These are phyloP conservation scores for Pantherophis vulpinus DNA, from an alignment of 2,797 vertebrate species.

Conservation along the genomic window DNA sequence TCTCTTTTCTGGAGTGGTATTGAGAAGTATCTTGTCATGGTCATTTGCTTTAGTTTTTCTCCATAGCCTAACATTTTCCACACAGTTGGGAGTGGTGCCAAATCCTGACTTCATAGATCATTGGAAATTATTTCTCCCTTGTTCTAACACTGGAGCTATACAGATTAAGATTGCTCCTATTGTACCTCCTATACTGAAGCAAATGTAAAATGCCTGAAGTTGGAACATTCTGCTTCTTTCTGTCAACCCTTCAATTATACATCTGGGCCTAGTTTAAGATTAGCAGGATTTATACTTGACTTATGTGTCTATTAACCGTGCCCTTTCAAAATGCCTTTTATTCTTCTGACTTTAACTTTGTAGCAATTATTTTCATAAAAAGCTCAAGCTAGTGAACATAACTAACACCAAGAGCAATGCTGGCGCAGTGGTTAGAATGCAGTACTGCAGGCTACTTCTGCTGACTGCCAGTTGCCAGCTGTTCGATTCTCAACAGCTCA, in stretches of 20 bases:
- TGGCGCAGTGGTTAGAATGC: neutral
- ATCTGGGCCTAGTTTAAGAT: neutral
- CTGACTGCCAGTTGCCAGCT: neutral
- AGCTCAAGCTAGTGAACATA: neutral
- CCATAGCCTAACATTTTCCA: neutral
- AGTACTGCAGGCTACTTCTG: neutral
- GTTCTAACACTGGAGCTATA: neutral
- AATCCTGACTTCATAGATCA: constrained; percentile 8
- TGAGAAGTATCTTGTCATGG: neutral
- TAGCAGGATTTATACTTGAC: neutral
- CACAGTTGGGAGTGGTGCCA: constrained; percentile 3
- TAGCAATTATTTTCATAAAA: neutral
- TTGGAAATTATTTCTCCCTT: constrained; percentile 21
- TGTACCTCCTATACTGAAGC: constrained; percentile 3
- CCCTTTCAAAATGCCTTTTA: neutral
- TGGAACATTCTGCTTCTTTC: neutral
- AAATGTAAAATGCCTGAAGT: neutral
- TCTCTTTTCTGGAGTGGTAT: neutral
- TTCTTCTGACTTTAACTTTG: neutral
- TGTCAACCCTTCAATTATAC: neutral
- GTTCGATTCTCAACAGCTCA: neutral
- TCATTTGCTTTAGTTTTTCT: neutral
- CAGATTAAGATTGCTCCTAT: neutral
- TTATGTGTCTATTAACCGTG: neutral
- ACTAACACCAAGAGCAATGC: neutral